A percentile compares a stretch with the other conserved stretches of the same genome.
Conservation (phyloP, 2,797 vertebrate genomes). For the Sitta carolinensis region DNA sequence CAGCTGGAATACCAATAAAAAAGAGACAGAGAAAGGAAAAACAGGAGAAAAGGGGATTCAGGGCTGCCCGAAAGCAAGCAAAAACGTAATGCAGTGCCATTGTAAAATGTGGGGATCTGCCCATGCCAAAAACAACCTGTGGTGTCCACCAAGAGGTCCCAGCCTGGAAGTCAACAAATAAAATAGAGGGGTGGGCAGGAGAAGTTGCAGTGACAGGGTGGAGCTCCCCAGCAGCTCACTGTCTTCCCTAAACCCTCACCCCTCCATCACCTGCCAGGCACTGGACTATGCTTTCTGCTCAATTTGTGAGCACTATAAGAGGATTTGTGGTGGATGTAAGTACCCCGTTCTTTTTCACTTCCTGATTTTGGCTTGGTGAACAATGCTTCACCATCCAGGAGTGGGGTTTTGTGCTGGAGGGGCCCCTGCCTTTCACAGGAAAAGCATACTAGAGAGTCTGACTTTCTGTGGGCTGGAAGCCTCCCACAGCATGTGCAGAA, state of each 20-base stretch:
- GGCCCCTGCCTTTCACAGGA: not conserved
- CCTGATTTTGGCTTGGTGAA: not conserved
- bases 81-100: not conserved
- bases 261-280: not conserved
- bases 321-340: not conserved
- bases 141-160: not conserved
- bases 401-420: fast-evolving
- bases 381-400: not conserved
- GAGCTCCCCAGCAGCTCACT: not conserved
- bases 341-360: not conserved
- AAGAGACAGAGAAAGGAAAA: not conserved
- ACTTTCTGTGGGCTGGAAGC: not conserved
- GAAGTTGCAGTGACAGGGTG: not conserved
- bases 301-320: not conserved
- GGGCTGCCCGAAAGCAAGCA: not conserved
- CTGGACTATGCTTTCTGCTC: not conserved
- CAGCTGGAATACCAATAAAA: not conserved
- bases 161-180: not conserved
- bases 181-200: not conserved
- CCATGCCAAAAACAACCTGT: not conserved
- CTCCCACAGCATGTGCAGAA: not conserved
- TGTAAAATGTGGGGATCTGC: not conserved
- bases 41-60: not conserved
- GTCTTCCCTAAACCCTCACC: not conserved
- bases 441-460: not conserved